Percentiles rank a stretch among this genome's conserved stretches.
These are phyloP conservation scores for Phylloscopus whistleri DNA, from an alignment of 2,113 vertebrate species.

Conservation along the genomic window DNA sequence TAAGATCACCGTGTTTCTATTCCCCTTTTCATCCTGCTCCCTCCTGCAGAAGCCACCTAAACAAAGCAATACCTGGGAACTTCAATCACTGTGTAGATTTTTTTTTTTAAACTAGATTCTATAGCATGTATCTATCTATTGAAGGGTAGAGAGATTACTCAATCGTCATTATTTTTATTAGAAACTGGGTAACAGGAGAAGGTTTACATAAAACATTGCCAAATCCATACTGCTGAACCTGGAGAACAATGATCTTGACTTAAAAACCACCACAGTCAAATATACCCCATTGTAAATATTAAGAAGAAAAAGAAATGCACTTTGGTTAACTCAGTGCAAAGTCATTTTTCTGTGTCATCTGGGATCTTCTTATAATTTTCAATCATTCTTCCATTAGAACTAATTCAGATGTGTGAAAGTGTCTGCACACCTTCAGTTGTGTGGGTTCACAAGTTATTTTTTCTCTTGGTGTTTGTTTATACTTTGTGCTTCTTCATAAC, in stretches of 20 bases:
- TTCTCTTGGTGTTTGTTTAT: background rate
- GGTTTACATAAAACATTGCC: background rate
- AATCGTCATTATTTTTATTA: background rate
- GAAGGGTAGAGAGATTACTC: background rate
- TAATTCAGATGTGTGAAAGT: background rate
- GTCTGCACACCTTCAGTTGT: background rate
- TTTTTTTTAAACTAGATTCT: background rate
- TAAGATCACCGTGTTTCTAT: slow-evolving; percentile 21
- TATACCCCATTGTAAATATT: background rate
- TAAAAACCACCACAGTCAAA: background rate
- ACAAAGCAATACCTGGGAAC: background rate
- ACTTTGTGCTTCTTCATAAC: background rate
- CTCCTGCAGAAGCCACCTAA: background rate
- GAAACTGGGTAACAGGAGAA: background rate
- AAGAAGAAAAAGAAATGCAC: background rate
- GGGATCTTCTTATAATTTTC: background rate
- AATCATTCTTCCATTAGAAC: background rate
- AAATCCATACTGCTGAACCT: background rate
- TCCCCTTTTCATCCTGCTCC: background rate
- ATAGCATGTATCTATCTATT: background rate
- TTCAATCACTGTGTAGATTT: accelerated
- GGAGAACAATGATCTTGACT: background rate
- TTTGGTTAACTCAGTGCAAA: background rate
- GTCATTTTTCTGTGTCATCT: background rate
- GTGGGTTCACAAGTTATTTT: background rate